These are phyloP conservation scores for Ellobium chinense DNA, from an alignment of 2,888 invertebrate species.

Conservation along the genomic window DNA sequence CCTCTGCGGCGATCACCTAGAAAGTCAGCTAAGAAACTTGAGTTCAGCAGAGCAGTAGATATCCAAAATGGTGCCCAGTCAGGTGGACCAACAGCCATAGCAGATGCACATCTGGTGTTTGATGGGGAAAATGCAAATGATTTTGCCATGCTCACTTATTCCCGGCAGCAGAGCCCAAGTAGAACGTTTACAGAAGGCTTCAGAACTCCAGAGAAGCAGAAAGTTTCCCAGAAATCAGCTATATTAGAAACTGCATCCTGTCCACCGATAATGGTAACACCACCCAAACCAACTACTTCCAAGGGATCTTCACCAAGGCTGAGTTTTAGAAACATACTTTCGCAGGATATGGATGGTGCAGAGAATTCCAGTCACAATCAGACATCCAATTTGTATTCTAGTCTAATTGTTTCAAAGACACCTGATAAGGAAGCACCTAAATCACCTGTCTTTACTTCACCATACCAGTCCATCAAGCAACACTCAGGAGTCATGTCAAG, in stretches of 20 bases:
- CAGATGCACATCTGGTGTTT: conserved; percentile 34
- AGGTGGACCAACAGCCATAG: not conserved
- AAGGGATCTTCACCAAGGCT: not conserved
- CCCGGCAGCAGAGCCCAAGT: not conserved
- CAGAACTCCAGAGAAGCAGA: conserved; percentile 38
- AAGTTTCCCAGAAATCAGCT: not conserved
- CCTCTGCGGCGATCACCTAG: conserved; percentile 22
- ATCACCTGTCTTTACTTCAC: not conserved
- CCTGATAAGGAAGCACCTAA: not conserved
- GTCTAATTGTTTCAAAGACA: no score
- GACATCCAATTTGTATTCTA: no score
- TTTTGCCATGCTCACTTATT: conserved; percentile 1
- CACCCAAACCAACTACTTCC: not conserved
- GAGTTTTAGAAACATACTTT: conserved; percentile 30
- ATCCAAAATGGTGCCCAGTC: not conserved
- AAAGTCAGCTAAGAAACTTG: conserved; percentile 38
- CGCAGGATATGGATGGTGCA: not conserved
- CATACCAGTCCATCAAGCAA: not conserved
- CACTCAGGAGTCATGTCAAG: not conserved
- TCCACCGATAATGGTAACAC: not conserved
- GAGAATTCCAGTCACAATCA: no score
- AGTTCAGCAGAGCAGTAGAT: conserved; percentile 1
- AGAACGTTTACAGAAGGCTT: not conserved
- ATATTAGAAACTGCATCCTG: conserved; percentile 26
- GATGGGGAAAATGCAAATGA: conserved; percentile 47